Conservation (phyloP, 2,888 invertebrate genomes). For the Mallateleia sp. region DNA sequence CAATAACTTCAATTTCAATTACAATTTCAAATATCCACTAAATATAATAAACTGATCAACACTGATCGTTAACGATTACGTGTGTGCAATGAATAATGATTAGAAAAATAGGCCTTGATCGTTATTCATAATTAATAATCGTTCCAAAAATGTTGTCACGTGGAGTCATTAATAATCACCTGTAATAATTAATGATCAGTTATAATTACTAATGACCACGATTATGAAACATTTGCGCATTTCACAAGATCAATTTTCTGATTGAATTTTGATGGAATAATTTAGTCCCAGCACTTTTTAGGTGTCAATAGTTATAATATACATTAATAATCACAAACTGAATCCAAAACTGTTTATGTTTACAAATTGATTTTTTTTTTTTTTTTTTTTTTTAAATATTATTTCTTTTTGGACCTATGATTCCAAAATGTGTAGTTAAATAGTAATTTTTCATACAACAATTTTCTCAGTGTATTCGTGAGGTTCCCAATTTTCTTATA, state of each 20-base stretch:
- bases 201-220: not conserved
- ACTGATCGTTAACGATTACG: not conserved
- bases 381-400: too few relatives aligned
- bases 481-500: too few relatives aligned
- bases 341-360: too few relatives aligned
- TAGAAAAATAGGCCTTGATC: not conserved
- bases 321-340: too few relatives aligned
- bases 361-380: too few relatives aligned
- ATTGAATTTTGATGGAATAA: not conserved
- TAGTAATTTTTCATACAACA: too few relatives aligned
- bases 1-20: too few relatives aligned
- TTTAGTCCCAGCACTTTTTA: not conserved
- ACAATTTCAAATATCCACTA: not conserved
- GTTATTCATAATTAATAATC: not conserved
- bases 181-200: slow-evolving; percentile 1
- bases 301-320: too few relatives aligned
- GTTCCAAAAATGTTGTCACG: not conserved
- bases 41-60: not conserved
- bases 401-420: too few relatives aligned
- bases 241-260: not conserved
- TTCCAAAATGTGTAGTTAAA: too few relatives aligned
- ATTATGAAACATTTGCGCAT: not conserved
- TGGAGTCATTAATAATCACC: not conserved
- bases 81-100: not conserved
- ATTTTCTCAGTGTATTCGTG: too few relatives aligned